Percentiles rank a stretch among this genome's conserved stretches.
Conservation (phyloP, 2,888 invertebrate species). For the Eurois occulta region DNA sequence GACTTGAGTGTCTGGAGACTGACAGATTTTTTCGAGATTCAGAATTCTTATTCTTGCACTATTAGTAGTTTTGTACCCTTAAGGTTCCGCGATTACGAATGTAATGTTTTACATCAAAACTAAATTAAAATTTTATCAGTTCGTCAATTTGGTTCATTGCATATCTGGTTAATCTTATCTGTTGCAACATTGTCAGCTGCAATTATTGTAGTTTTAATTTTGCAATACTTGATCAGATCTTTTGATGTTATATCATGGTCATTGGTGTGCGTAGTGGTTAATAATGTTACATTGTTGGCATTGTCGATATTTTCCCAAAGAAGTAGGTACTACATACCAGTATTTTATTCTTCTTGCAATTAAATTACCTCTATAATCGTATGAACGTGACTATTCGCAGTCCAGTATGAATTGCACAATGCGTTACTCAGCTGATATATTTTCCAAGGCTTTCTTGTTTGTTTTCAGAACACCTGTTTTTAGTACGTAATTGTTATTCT, state of each 20-base stretch:
- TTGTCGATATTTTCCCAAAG: slow-evolving; percentile 10
- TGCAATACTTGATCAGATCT: not conserved
- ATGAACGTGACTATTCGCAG: slow-evolving; percentile 33
- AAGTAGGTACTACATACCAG: not conserved
- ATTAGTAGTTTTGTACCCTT: not conserved
- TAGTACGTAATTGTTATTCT: slow-evolving; percentile 53
- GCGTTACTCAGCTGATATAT: slow-evolving; percentile 50
- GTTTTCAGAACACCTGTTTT: slow-evolving; percentile 56
- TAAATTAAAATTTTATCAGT: not conserved
- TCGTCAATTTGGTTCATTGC: not conserved
- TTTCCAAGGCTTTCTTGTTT: slow-evolving; percentile 54
- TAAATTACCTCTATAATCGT: slow-evolving; percentile 29
- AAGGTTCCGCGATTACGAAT: no score
- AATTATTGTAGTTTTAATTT: not conserved
- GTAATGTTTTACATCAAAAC: not conserved
- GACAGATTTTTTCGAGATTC: not conserved
- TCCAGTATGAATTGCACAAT: slow-evolving; percentile 45
- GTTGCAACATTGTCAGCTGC: not conserved
- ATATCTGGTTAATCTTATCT: not conserved
- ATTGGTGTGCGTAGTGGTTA: not conserved
- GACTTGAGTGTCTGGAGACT: not conserved
- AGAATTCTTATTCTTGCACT: not conserved
- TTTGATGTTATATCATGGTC: not conserved
- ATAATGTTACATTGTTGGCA: not conserved
- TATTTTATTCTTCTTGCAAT: not conserved